These are phyloP conservation scores for Leptodactylus fallax DNA, from an alignment of 2,797 vertebrate genomes.

Conservation along the genomic window DNA sequence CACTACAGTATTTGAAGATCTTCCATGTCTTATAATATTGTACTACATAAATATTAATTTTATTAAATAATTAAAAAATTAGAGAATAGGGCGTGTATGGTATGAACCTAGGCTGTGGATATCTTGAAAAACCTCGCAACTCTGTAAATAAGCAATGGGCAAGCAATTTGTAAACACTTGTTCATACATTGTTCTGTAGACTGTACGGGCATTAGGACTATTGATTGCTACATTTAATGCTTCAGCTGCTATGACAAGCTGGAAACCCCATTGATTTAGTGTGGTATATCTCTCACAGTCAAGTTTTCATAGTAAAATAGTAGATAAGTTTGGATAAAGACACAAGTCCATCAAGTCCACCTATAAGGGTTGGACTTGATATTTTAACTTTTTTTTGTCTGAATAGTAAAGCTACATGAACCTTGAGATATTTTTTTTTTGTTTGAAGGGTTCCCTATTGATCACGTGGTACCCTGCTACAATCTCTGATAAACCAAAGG, in stretches of 20 bases:
- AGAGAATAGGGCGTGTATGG: background rate
- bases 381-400: background rate
- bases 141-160: background rate
- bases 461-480: background rate
- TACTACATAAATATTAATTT: background rate
- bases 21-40: background rate
- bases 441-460: background rate
- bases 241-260: background rate
- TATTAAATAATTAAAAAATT: background rate
- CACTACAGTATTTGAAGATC: background rate
- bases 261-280: background rate
- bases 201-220: background rate
- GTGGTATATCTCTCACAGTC: background rate
- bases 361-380: too few species aligned
- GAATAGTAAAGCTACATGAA: background rate
- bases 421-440: background rate
- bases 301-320: too few species aligned
- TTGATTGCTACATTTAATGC: background rate
- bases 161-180: background rate
- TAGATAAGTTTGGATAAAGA: too few species aligned
- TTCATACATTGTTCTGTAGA: background rate
- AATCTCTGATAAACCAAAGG: too few species aligned
- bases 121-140: background rate
- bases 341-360: too few species aligned
- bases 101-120: background rate